Evolutionary conservation across 2,888 invertebrate genomes (phyloP).

Genomic region (Drosophila paranaensis): DNA sequence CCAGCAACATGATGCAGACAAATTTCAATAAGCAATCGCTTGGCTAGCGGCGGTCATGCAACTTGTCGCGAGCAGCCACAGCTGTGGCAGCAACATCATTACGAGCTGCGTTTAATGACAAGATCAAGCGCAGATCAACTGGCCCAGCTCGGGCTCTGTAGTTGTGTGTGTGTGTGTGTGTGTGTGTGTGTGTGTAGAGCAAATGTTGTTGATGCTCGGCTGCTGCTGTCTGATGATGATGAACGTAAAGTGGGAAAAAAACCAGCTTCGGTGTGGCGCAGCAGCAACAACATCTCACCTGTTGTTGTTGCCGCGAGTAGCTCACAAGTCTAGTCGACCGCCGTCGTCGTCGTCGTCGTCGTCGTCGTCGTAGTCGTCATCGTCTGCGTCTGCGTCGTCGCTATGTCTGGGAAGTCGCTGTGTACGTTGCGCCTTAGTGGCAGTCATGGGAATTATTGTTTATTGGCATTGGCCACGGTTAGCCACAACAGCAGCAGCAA

Average conservation of each 20-base stretch:
- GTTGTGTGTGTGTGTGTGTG: constrained; percentile 19
- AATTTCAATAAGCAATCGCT: constrained; percentile 67
- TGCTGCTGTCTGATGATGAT: constrained; percentile 65
- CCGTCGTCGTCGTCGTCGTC: constrained; percentile 35
- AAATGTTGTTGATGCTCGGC: constrained; percentile 62
- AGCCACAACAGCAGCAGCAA: constrained; percentile 54
- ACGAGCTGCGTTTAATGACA: constrained; percentile 81
- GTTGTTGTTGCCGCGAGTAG: constrained; percentile 59
- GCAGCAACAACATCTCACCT: constrained; percentile 72
- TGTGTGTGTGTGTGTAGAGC: constrained; percentile 48
- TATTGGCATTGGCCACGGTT: constrained; percentile 79
- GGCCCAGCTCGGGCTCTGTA: constrained; percentile 38
- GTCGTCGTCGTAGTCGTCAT: constrained; percentile 23
- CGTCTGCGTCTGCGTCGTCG: constrained; percentile 52
- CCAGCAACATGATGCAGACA: constrained; percentile 62
- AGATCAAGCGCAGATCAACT: constrained; percentile 80
- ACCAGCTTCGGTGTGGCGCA: constrained; percentile 75
- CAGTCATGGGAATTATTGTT: constrained; percentile 82
- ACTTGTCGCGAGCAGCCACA: constrained; percentile 49
- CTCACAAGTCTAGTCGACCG: constrained; percentile 73
- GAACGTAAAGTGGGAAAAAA: constrained; percentile 68
- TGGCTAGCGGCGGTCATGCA: constrained; percentile 75
- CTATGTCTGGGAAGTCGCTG: constrained; percentile 79
- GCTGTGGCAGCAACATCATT: constrained; percentile 59
- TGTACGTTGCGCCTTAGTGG: constrained; percentile 75